Evolutionary conservation across 2,888 invertebrate genomes (phyloP).

Genomic region (Geotrupes spiniger): DNA sequence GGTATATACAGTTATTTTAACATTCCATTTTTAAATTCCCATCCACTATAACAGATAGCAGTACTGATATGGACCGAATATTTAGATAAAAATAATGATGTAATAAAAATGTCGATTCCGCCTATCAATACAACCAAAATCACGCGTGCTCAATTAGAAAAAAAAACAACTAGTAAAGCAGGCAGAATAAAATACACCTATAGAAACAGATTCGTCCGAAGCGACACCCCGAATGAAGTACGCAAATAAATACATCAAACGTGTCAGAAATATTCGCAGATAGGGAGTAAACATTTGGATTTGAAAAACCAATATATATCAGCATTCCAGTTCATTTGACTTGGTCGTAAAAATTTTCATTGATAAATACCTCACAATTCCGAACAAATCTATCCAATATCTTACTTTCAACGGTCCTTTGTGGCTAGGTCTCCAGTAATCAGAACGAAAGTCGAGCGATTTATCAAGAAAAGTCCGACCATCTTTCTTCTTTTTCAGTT

Average conservation of each 20-base stretch:
- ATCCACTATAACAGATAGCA: not conserved
- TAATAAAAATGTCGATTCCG: constrained; percentile 20
- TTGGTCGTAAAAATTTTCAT: constrained; percentile 28
- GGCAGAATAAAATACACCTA: too few relatives aligned
- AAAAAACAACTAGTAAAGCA: too few relatives aligned
- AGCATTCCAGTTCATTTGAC: constrained; percentile 16
- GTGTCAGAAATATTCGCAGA: not conserved
- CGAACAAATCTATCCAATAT: constrained; percentile 46
- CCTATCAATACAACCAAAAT: too few relatives aligned
- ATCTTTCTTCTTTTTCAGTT: constrained; percentile 41
- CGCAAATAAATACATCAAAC: constrained; percentile 1
- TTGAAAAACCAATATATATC: constrained; percentile 6
- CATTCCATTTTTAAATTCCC: too few relatives aligned
- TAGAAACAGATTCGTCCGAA: too few relatives aligned
- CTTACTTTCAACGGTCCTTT: constrained; percentile 54
- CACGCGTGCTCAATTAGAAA: too few relatives aligned
- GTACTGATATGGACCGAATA: constrained; percentile 15
- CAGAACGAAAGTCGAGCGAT: constrained; percentile 45
- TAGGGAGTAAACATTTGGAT: constrained; percentile 5
- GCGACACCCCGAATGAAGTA: not conserved
- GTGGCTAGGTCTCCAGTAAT: constrained; percentile 53
- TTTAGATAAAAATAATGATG: constrained; percentile 18
- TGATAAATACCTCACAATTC: constrained; percentile 45
- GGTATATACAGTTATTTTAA: too few relatives aligned
- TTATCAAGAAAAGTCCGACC: constrained; percentile 43